Evolutionary conservation across 2,113 vertebrate genomes (phyloP).

Genomic region (Arizona elegans): DNA sequence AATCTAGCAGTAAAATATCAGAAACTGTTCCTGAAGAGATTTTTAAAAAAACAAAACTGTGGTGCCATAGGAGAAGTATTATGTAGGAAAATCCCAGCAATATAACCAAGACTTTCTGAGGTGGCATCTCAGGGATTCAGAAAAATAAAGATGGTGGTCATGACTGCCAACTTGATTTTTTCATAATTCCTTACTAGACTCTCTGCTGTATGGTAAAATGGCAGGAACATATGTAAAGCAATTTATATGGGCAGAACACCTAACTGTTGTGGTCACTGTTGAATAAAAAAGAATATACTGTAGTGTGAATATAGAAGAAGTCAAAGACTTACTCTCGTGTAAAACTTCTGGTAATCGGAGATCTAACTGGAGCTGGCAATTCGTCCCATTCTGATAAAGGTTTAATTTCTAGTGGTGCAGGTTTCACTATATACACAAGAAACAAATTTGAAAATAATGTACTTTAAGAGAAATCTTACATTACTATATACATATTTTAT

Average conservation of each 20-base stretch:
- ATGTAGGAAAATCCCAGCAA: not conserved
- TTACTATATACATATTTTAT: not conserved
- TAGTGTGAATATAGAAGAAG: not conserved
- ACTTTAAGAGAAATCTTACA: not conserved
- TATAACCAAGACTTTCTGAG: not conserved
- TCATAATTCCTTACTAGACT: not conserved
- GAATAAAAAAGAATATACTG: not conserved
- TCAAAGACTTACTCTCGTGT: slow-evolving; percentile 90
- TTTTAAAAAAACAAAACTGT: not conserved
- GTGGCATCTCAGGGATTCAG: not conserved
- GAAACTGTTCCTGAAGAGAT: not conserved
- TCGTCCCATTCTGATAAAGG: slow-evolving; percentile 93
- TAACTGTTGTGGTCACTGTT: not conserved
- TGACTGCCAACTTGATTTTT: not conserved
- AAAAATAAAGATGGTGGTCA: not conserved
- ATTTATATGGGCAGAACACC: not conserved
- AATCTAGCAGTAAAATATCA: not conserved
- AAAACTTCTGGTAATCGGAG: slow-evolving; percentile 96
- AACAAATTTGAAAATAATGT: slow-evolving; percentile 39
- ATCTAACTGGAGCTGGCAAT: slow-evolving; percentile 89
- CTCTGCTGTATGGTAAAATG: not conserved
- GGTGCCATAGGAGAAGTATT: not conserved
- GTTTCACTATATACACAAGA: slow-evolving; percentile 78
- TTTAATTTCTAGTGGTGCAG: slow-evolving; percentile 95
- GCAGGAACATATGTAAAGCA: not conserved